These are phyloP conservation scores for Belonocnema kinseyi DNA, from an alignment of 1,140 invertebrate species.

Conservation along the genomic window DNA sequence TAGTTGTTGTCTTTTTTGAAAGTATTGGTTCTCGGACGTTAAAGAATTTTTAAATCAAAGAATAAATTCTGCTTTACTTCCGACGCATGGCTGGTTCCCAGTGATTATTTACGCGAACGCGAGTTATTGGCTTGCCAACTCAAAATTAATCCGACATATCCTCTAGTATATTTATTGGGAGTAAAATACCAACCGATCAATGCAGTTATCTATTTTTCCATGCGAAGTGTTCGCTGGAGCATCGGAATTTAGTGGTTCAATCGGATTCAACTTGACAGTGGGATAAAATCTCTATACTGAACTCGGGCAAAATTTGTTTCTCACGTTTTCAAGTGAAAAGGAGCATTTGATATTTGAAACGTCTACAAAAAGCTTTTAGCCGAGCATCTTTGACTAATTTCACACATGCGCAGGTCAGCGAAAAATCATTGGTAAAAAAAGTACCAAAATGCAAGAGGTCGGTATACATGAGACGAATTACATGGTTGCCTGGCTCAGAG, in stretches of 20 bases:
- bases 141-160: conserved; percentile 10
- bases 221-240: neutral
- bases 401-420: no score
- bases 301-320: neutral
- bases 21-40: no score
- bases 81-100: neutral
- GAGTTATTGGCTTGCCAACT: neutral
- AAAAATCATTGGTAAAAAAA: no score
- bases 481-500: no score
- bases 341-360: neutral
- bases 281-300: conserved; percentile 7
- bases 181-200: neutral
- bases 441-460: no score
- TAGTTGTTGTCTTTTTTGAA: no score
- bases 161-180: neutral
- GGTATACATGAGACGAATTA: no score
- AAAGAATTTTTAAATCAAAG: no score
- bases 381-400: no score
- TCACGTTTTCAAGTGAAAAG: neutral
- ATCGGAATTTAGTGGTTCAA: neutral
- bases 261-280: conserved; percentile 12
- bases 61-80: neutral
- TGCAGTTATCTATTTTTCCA: conserved; percentile 1
- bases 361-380: neutral
- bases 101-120: neutral